Percentiles rank a stretch among this genome's conserved stretches.
Evolutionary conservation across 2,888 invertebrate genomes (phyloP).

Genomic region (Nowickia ferox): DNA sequence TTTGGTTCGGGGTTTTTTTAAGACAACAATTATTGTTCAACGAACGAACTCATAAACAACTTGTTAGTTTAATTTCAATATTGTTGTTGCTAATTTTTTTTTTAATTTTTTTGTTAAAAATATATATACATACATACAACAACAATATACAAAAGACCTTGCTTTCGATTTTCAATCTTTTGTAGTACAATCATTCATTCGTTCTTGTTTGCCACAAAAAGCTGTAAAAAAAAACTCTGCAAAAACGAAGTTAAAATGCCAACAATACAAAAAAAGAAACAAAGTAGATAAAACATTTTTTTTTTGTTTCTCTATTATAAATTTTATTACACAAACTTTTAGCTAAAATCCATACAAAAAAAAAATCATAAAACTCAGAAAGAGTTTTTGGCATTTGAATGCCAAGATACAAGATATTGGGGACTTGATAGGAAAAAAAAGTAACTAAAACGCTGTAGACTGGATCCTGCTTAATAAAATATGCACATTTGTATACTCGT

Average conservation of each 20-base stretch:
- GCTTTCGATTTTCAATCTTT: conserved; percentile 71
- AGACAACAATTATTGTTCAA: conserved; percentile 49
- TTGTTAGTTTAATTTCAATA: conserved; percentile 58
- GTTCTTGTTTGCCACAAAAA: conserved; percentile 57
- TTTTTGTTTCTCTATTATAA: not conserved
- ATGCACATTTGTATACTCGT: no score
- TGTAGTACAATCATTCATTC: conserved; percentile 53
- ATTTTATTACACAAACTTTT: conserved; percentile 48
- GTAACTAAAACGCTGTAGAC: no score
- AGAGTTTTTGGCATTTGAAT: conserved; percentile 46
- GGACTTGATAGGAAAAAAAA: conserved; percentile 16
- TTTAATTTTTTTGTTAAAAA: conserved; percentile 9
- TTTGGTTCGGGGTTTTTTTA: not conserved
- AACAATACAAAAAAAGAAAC: conserved; percentile 22
- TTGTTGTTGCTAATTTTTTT: conserved; percentile 30
- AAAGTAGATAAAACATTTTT: conserved; percentile 7
- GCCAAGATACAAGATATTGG: conserved; percentile 14
- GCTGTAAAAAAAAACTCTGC: conserved; percentile 1
- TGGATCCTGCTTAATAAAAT: not conserved
- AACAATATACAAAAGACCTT: conserved; percentile 65
- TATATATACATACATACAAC: conserved; percentile 5
- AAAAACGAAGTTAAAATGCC: conserved; percentile 43
- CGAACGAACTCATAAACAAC: conserved; percentile 60
- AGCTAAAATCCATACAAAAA: conserved; percentile 39
- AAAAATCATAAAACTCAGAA: conserved; percentile 16